These are phyloP conservation scores for Dipodomys stephensi DNA, from an alignment of 2,113 vertebrate genomes.

Conservation along the genomic window DNA sequence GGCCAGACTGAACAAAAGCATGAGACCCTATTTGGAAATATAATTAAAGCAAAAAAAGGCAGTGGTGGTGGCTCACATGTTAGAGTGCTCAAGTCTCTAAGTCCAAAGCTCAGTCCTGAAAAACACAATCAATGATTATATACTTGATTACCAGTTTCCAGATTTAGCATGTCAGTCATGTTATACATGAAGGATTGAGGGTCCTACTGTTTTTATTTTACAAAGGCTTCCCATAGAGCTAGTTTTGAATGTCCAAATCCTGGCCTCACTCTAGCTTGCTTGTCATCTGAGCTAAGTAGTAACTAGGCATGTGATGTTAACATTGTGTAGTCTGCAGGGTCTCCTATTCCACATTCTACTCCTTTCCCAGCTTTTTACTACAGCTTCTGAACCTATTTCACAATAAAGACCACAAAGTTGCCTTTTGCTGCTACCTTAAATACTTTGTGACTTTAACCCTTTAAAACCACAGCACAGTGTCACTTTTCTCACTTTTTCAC, in stretches of 20 bases:
- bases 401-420: neutral
- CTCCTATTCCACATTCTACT: rapidly evolving
- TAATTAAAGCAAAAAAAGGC: too few species aligned
- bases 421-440: neutral
- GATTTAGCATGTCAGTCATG: neutral
- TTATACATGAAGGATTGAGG: neutral
- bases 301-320: neutral
- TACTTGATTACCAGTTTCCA: neutral
- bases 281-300: neutral
- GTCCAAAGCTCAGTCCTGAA: too few species aligned
- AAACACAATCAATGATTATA: neutral
- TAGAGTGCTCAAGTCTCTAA: too few species aligned
- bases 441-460: neutral
- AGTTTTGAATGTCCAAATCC: neutral
- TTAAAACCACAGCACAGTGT: neutral
- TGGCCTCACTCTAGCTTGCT: neutral
- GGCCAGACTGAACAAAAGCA: too few species aligned
- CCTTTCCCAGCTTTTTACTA: neutral
- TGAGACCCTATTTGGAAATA: too few species aligned
- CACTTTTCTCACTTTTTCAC: neutral
- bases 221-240: neutral
- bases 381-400: neutral
- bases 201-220: conserved; percentile 39
- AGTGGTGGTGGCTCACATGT: too few species aligned
- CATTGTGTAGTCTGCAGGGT: neutral